Base-by-base conservation (phyloP, 2,113 vertebrate genomes). In the Brachyhypopomus occidentalis region DNA sequence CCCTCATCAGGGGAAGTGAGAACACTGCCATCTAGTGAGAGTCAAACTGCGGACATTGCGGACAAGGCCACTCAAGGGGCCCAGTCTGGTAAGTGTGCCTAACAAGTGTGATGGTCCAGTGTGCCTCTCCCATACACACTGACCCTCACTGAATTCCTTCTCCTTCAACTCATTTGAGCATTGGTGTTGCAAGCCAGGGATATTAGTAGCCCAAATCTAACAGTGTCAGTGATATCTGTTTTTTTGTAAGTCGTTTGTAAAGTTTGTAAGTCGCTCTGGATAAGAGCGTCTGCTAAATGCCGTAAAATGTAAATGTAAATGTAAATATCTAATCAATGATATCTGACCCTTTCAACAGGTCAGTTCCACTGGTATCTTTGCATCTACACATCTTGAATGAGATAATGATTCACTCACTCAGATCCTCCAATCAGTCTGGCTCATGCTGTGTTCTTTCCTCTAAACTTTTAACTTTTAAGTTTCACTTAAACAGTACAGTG, bases 21-120 rank as follows among this genome's bases (percentile, higher is more conserved):
- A 90, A 91, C 87, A 92, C 84, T 91, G 92, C 90, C 92, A 93
- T 92, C 92, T 93, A 91, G 92, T 91, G 92, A 87, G 60, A 76
- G 70, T 20, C 17, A 55, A 11, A n/a, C n/a, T n/a, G 19, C 17
- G 25, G 72, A 41, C 56, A n/a, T 16, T 63, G 6, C 19, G 17
- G 3, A 1, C 14, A 4, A 58, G 38, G 12, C 38, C 36, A 41
- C 20, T 6, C 12, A 71, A 70, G 55, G 16, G 22, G 58, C 67
- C 52, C 73, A 52, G 59, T 79, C 41, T 48, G 48, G 25, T 79
- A 84, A 80, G 75, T 30, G 30, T 30, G 30, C 30, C 30, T 30
- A 3, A 30, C 30, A 3, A 30, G 30, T 30, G 30, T 48, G 34
- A n/a, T 36, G 55, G n/a, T 1, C 27, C 11, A 34, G 23, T 20